Evolutionary conservation across 2,113 vertebrate species (phyloP).

Genomic region (Colossoma macropomum): DNA sequence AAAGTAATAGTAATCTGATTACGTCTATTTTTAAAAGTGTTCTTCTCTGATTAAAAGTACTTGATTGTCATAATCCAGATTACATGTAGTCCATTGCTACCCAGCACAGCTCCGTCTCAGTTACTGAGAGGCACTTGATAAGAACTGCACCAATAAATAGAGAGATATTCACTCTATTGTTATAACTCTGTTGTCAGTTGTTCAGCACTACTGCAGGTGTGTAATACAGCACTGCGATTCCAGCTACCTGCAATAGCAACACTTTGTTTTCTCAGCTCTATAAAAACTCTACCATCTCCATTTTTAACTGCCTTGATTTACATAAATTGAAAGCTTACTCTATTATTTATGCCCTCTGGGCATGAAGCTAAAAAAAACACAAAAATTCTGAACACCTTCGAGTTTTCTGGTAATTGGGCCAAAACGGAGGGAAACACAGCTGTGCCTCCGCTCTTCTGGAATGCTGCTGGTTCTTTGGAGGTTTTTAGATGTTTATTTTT

Average conservation of each 20-base stretch:
- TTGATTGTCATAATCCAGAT: no score
- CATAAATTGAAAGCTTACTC: not conserved
- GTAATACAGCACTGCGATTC: not conserved
- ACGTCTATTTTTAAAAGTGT: no score
- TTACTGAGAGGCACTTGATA: conserved; percentile 44
- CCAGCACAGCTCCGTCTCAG: not conserved
- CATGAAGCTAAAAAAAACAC: not conserved
- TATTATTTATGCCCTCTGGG: not conserved
- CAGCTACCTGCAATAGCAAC: not conserved
- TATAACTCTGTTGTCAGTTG: conserved; percentile 26
- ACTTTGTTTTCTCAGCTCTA: not conserved
- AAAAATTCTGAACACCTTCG: not conserved
- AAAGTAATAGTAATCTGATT: no score
- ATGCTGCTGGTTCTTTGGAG: no score
- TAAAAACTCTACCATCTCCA: not conserved
- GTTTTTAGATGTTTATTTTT: no score
- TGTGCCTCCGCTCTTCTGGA: no score
- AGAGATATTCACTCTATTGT: conserved; percentile 4
- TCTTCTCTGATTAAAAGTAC: no score
- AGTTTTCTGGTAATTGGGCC: not conserved
- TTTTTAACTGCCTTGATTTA: not conserved
- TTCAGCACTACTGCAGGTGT: not conserved
- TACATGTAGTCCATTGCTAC: no score
- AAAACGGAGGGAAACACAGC: no score
- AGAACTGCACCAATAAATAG: conserved; percentile 1